A percentile compares a stretch with the other conserved stretches of the same genome.
Conservation (phyloP, 2,797 vertebrate species). For the Chelon labrosus region DNA sequence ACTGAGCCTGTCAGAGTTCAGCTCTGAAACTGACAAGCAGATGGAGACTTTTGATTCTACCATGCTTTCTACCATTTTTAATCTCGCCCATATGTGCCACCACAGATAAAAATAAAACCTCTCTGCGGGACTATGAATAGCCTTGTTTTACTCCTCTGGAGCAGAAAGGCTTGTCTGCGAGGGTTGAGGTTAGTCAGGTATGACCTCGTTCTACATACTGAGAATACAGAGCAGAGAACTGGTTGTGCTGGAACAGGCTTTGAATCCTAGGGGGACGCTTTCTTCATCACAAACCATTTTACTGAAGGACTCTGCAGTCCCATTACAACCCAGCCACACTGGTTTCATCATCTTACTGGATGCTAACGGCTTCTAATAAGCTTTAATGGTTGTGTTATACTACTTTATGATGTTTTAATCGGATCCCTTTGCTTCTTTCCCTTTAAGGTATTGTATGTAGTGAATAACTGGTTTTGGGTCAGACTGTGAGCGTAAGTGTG, state of each 20-base stretch:
- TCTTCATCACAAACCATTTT: constrained; percentile 23
- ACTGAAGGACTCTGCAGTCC: not conserved
- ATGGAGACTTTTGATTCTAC: not conserved
- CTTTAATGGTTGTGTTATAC: not conserved
- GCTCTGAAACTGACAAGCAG: constrained; percentile 3
- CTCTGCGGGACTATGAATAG: constrained; percentile 25
- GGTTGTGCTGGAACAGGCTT: constrained; percentile 66
- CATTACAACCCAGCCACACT: constrained; percentile 20
- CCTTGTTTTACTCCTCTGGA: constrained; percentile 54
- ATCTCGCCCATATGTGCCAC: not conserved
- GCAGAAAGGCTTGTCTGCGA: constrained; percentile 51
- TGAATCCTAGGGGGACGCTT: constrained; percentile 55
- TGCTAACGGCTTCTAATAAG: not conserved
- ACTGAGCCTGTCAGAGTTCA: not conserved
- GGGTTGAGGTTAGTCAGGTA: constrained; percentile 66
- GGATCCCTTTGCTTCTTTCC: not conserved
- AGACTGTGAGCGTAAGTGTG: not conserved
- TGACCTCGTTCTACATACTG: constrained; percentile 76
- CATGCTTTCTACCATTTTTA: not conserved
- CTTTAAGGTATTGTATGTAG: not conserved
- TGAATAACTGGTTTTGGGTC: not conserved
- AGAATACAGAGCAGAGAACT: constrained; percentile 70
- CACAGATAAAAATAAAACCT: not conserved
- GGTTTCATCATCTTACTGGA: not conserved
- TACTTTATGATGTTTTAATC: not conserved